Evolutionary conservation across 2,888 invertebrate species (phyloP).

Genomic region (Acleris emargana): DNA sequence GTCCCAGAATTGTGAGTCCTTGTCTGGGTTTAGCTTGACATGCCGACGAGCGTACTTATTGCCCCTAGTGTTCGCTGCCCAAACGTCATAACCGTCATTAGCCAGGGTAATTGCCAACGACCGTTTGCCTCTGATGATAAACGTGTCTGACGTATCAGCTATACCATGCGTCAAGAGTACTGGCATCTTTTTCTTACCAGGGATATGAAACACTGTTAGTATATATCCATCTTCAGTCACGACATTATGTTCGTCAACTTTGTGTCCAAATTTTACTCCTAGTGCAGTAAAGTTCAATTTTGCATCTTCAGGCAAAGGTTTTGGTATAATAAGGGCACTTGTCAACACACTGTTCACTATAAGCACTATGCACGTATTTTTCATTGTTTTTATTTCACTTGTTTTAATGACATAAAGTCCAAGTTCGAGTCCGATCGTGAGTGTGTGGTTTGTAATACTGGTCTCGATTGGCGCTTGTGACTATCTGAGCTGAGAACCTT

Average conservation of each 20-base stretch:
- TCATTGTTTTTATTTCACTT: constrained; percentile 3
- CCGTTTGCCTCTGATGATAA: constrained; percentile 57
- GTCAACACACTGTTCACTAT: constrained; percentile 15
- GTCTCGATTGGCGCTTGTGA: too few relatives aligned
- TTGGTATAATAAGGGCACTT: constrained; percentile 14
- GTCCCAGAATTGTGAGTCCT: constrained; percentile 74
- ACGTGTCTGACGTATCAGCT: constrained; percentile 60
- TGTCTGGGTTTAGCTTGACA: constrained; percentile 61
- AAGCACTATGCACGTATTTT: background rate
- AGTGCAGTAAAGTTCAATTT: constrained; percentile 49
- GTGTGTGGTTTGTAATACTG: too few relatives aligned
- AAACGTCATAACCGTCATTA: constrained; percentile 80
- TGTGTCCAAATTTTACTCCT: constrained; percentile 46
- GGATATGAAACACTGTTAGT: constrained; percentile 45
- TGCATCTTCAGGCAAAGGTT: constrained; percentile 19
- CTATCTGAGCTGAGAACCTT: too few relatives aligned
- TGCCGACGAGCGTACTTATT: constrained; percentile 85
- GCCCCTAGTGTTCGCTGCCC: constrained; percentile 81
- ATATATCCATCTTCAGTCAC: constrained; percentile 59
- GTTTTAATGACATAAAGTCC: background rate
- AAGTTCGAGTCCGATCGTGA: background rate
- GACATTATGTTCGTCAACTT: constrained; percentile 37
- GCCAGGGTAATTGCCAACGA: constrained; percentile 69
- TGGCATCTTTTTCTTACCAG: constrained; percentile 49
- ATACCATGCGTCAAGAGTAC: constrained; percentile 65